phyloP scores from a whole-genome alignment of 2,797 vertebrate species.

The Danio jaintianensis region DNA sequence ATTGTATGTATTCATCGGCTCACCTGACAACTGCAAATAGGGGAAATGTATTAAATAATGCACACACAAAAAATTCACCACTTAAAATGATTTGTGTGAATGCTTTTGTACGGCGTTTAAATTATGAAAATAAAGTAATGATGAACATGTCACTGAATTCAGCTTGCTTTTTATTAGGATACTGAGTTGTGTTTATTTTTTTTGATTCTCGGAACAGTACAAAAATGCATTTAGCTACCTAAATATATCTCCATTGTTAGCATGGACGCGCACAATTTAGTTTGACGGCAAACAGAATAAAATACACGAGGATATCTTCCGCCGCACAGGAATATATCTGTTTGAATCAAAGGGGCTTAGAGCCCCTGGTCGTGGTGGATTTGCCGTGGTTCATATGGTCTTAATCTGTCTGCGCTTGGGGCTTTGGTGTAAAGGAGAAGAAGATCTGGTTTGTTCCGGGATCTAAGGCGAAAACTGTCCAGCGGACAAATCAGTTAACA shows the following conservation, averaged over 20 bases:
- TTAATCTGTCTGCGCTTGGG: constrained; percentile 84
- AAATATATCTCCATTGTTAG: neutral
- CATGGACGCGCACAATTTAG: constrained; percentile 44
- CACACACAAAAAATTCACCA: no score
- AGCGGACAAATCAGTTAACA: constrained; percentile 67
- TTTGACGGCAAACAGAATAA: constrained; percentile 60
- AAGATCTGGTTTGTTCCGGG: constrained; percentile 68
- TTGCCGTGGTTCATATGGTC: constrained; percentile 82
- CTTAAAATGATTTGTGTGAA: neutral
- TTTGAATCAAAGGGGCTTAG: constrained; percentile 84
- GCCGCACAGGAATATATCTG: constrained; percentile 77
- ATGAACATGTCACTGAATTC: neutral
- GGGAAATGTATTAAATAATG: neutral
- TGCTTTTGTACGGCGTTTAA: neutral
- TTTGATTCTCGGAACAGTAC: no score
- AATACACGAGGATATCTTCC: constrained; percentile 68
- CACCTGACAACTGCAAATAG: neutral
- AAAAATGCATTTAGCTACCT: neutral
- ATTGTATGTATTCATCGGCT: neutral
- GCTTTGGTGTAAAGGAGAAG: constrained; percentile 75
- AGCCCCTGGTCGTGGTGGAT: constrained; percentile 79
- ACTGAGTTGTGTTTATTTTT: neutral
- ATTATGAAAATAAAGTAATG: neutral
- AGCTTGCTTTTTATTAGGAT: neutral
- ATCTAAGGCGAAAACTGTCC: constrained; percentile 67